Evolutionary conservation across 2,888 invertebrate genomes (phyloP).

Genomic region (Caradrina kadenii): DNA sequence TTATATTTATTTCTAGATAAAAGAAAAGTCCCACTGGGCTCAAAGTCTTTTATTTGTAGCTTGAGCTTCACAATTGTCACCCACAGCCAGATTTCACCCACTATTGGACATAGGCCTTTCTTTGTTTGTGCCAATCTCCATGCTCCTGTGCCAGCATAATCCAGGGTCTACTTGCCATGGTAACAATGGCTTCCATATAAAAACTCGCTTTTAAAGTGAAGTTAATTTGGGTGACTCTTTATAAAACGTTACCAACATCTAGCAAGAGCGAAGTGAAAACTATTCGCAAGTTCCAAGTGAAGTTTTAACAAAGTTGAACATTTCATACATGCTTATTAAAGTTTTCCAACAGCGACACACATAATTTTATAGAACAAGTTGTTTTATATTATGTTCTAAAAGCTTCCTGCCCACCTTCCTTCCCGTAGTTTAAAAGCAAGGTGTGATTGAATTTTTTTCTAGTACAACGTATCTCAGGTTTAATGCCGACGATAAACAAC

Average conservation of each 20-base stretch:
- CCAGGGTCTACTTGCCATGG: neutral
- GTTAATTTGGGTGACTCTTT: constrained; percentile 10
- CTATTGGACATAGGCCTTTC: neutral
- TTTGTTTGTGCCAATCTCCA: no score
- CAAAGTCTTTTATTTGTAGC: neutral
- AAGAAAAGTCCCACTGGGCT: no score
- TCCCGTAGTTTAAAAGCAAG: neutral
- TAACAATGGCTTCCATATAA: neutral
- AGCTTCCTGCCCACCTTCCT: neutral
- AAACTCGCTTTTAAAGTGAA: neutral
- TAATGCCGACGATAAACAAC: constrained; percentile 34
- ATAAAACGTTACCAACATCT: constrained; percentile 8
- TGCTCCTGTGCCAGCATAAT: no score
- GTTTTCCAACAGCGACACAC: neutral
- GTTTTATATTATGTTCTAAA: neutral
- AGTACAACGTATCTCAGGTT: constrained; percentile 4
- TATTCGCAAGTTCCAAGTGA: constrained; percentile 26
- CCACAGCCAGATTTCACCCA: neutral
- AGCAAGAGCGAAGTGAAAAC: constrained; percentile 8
- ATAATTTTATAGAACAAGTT: neutral
- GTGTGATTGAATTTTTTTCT: neutral
- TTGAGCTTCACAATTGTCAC: neutral
- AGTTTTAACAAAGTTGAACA: constrained; percentile 34
- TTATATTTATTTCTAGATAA: neutral
- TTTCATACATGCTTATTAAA: neutral